These are phyloP conservation scores for Dendroctonus valens DNA, from an alignment of 1,140 invertebrate genomes.

Conservation along the genomic window DNA sequence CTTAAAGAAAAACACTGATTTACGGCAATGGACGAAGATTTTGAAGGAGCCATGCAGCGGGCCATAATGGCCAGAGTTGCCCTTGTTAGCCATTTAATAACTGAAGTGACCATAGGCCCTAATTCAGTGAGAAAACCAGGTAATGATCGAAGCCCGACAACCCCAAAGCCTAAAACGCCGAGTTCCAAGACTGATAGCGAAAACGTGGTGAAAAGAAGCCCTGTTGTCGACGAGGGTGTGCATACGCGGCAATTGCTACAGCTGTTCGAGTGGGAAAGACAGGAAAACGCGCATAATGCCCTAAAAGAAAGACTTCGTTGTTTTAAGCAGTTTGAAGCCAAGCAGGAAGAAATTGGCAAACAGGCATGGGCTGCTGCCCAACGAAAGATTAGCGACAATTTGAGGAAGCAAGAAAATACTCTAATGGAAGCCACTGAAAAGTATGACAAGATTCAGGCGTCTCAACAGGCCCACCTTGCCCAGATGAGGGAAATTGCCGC, in stretches of 20 bases:
- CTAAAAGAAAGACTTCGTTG: conserved; percentile 34
- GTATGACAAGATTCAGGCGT: conserved; percentile 46
- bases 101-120: no score
- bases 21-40: no score
- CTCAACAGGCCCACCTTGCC: conserved; percentile 44
- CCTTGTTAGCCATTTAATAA: no score
- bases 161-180: no score
- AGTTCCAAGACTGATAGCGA: no score
- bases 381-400: conserved; percentile 45
- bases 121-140: no score
- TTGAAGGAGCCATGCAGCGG: no score
- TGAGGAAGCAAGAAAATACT: conserved; percentile 41
- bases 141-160: no score
- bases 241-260: conserved; percentile 38
- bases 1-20: no score
- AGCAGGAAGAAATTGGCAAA: conserved; percentile 32
- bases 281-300: conserved; percentile 40
- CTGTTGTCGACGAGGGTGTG: not conserved
- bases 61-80: no score
- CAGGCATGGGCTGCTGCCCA: conserved; percentile 47
- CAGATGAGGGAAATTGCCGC: conserved; percentile 48
- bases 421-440: conserved; percentile 46
- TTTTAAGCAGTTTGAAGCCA: conserved; percentile 40
- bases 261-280: conserved; percentile 43
- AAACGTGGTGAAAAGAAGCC: conserved; percentile 2